phyloP scores from a whole-genome alignment of 35 echinoderm and acorn worm genomes.

The Heliocidaris erythrogramma region DNA sequence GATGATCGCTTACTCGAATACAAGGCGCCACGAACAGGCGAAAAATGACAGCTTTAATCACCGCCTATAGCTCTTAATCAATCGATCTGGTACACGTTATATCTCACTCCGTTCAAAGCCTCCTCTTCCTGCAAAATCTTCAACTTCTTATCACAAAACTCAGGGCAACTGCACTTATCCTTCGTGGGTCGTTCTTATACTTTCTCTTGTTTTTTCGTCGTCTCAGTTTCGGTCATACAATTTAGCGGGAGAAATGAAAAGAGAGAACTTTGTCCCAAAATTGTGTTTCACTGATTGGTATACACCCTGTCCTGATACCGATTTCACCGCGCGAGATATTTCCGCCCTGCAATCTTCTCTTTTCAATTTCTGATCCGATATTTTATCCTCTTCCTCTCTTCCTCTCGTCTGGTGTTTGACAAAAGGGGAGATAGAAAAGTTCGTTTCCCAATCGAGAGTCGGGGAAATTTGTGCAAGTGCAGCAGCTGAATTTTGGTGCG shows the following conservation, averaged over 20 bases:
- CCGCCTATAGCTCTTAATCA: background rate
- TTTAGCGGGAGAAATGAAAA: background rate
- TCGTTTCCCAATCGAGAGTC: background rate
- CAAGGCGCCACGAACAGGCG: background rate
- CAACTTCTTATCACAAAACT: background rate
- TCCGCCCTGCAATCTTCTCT: background rate
- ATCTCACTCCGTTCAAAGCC: background rate
- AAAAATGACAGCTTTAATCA: background rate
- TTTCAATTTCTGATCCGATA: background rate
- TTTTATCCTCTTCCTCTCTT: background rate
- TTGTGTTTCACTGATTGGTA: background rate
- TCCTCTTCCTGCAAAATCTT: background rate
- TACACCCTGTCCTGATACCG: background rate
- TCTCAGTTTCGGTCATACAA: background rate
- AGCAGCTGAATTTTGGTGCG: constrained; percentile 14
- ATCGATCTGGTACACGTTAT: background rate
- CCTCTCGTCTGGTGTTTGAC: background rate
- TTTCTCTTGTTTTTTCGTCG: background rate
- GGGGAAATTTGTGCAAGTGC: constrained; percentile 28
- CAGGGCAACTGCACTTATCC: background rate
- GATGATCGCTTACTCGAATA: background rate
- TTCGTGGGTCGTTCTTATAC: background rate
- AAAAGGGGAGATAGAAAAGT: background rate
- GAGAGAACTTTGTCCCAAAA: background rate
- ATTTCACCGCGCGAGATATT: background rate